A percentile compares a stretch with the other conserved stretches of the same genome.
These are phyloP conservation scores for Tridacna gigas DNA, from an alignment of 2,888 invertebrate genomes.

Conservation along the genomic window DNA sequence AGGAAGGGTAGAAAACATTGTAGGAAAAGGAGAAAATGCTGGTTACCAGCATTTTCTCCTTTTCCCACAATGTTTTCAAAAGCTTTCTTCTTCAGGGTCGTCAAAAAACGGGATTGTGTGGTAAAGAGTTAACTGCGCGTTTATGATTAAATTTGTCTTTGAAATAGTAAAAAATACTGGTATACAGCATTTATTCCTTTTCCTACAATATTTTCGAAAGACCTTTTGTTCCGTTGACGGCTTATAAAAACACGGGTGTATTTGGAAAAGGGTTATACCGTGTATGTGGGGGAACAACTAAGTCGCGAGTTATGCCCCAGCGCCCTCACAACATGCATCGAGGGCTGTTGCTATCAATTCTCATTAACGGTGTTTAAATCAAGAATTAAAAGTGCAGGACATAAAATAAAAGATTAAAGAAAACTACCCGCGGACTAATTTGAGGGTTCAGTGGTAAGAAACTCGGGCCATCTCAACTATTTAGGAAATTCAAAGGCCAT, in stretches of 20 bases:
- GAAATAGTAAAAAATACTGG: too few species aligned
- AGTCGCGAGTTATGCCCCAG: not conserved
- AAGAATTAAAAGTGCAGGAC: slow-evolving; percentile 31
- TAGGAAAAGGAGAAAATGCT: not conserved
- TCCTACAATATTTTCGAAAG: too few species aligned
- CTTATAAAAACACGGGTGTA: too few species aligned
- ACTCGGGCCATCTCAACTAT: slow-evolving; percentile 16
- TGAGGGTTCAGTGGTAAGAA: slow-evolving; percentile 40
- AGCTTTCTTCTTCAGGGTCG: too few species aligned
- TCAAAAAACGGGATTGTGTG: too few species aligned
- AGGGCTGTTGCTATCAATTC: slow-evolving; percentile 24
- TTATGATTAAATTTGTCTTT: too few species aligned
- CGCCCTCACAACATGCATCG: slow-evolving; percentile 2
- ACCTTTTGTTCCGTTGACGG: too few species aligned
- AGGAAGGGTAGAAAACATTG: not conserved
- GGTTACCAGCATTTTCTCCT: not conserved
- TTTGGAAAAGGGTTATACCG: too few species aligned
- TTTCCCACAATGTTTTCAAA: slow-evolving; percentile 5
- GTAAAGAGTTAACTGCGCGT: too few species aligned
- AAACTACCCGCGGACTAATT: slow-evolving; percentile 52
- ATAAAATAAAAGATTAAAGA: slow-evolving; percentile 58
- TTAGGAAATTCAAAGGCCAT: slow-evolving; percentile 14
- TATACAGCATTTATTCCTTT: too few species aligned
- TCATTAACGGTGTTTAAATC: slow-evolving; percentile 26
- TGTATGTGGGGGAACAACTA: too few species aligned